Percentiles rank a stretch among this genome's conserved stretches.
Conservation (phyloP, 2,797 vertebrate species). For the Cygnus olor region DNA sequence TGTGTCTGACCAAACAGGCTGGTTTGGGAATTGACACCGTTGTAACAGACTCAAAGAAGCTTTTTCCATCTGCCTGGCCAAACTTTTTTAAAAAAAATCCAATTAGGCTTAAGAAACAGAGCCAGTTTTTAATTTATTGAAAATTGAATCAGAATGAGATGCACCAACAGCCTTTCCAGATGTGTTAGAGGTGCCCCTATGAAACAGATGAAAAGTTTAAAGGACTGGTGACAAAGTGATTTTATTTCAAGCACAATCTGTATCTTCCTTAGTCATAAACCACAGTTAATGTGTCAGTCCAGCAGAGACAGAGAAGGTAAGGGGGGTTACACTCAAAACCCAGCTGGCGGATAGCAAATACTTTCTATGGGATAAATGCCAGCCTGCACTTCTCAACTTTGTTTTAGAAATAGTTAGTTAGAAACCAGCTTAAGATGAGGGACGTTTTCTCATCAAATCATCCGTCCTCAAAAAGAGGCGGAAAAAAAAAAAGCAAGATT, state of each 20-base stretch:
- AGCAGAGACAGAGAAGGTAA: neutral
- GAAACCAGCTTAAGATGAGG: neutral
- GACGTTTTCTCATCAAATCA: neutral
- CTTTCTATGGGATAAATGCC: too few species aligned
- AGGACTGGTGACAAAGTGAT: neutral
- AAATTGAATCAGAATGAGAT: neutral
- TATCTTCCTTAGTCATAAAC: neutral
- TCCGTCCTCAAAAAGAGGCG: neutral
- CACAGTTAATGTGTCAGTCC: neutral
- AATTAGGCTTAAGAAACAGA: neutral
- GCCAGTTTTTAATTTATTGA: neutral
- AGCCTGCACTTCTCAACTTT: neutral
- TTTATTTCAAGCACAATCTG: neutral
- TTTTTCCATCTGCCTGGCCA: neutral
- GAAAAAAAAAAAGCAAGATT: neutral
- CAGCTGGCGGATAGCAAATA: neutral
- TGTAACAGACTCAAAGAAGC: neutral
- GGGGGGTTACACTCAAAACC: neutral
- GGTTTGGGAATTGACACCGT: neutral
- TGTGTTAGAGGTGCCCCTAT: neutral
- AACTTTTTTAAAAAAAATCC: neutral
- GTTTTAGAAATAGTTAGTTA: neutral
- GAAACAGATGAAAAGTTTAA: accelerated
- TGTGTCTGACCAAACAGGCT: neutral
- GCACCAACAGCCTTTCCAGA: neutral